These are phyloP conservation scores for Clepsis dumicolana DNA, from an alignment of 2,888 invertebrate genomes.

Conservation along the genomic window DNA sequence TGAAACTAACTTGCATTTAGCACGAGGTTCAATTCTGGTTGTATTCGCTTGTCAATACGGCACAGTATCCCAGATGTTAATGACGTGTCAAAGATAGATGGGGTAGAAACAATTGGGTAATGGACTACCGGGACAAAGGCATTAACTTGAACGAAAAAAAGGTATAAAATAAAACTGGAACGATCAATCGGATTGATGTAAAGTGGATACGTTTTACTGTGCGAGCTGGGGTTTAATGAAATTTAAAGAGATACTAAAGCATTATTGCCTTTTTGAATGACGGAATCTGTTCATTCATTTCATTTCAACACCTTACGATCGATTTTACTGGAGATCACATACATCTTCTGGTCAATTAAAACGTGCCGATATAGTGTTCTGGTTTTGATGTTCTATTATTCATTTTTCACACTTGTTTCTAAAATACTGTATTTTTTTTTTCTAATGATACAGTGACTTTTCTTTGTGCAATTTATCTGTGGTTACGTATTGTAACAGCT, in stretches of 20 bases:
- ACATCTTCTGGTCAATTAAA: too few species aligned
- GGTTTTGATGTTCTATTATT: too few species aligned
- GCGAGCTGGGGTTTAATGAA: not conserved
- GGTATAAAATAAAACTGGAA: conserved; percentile 17
- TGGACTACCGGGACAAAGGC: conserved; percentile 21
- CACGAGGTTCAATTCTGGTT: not conserved
- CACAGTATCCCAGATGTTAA: conserved; percentile 7
- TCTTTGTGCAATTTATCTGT: too few species aligned
- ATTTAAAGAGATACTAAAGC: not conserved
- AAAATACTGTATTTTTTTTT: too few species aligned
- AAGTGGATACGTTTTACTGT: conserved; percentile 10
- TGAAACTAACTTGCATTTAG: not conserved
- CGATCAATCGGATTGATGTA: conserved; percentile 15
- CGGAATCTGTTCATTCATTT: not conserved
- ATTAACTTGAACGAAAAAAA: conserved; percentile 32
- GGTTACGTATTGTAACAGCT: too few species aligned
- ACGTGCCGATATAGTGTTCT: too few species aligned
- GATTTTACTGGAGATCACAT: too few species aligned
- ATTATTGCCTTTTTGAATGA: too few species aligned
- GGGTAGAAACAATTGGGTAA: conserved; percentile 35
- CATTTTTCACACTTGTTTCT: too few species aligned
- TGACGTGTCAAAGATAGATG: conserved; percentile 20
- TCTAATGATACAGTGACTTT: too few species aligned
- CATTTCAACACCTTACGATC: too few species aligned
- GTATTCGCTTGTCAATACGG: not conserved